Evolutionary conservation across 2,797 vertebrate genomes (phyloP).

Genomic region (Oophaga sylvatica): DNA sequence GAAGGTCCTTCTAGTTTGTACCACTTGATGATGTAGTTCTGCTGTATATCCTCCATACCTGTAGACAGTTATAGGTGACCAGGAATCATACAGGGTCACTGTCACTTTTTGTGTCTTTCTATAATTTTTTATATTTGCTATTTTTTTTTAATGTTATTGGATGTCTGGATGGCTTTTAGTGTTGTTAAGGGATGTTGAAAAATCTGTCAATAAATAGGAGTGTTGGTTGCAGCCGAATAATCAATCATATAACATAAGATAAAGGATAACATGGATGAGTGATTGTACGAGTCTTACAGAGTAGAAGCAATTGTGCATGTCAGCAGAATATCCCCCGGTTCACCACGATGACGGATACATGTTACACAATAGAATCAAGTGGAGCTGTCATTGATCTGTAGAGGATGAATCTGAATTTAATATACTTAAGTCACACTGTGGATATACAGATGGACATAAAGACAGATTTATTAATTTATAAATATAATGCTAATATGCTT

Average conservation of each 20-base stretch:
- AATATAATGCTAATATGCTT: not conserved
- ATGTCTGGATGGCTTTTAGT: constrained; percentile 20
- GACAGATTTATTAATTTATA: not conserved
- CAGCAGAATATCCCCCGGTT: constrained; percentile 18
- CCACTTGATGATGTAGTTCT: constrained; percentile 20
- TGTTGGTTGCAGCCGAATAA: constrained; percentile 1
- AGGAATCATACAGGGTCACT: constrained; percentile 25
- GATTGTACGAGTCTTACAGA: constrained; percentile 6
- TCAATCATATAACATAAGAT: constrained; percentile 32
- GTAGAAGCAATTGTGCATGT: constrained; percentile 26
- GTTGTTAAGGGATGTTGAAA: constrained; percentile 41
- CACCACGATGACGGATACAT: not conserved
- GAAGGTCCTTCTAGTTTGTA: constrained; percentile 31
- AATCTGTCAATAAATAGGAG: constrained; percentile 40
- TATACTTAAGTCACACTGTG: constrained; percentile 1
- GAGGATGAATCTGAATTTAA: not conserved
- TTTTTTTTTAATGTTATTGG: not conserved
- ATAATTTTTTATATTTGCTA: too few relatives aligned
- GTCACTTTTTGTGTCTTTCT: constrained; percentile 10
- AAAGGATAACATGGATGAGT: constrained; percentile 4
- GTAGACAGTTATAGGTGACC: constrained; percentile 17
- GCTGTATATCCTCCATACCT: not conserved
- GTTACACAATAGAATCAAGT: constrained; percentile 31
- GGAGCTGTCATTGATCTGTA: constrained; percentile 23
- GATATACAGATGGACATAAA: not conserved